A percentile compares a stretch with the other conserved stretches of the same genome.
Conservation (phyloP, 1,140 invertebrate genomes). For the Anastatus disparis region DNA sequence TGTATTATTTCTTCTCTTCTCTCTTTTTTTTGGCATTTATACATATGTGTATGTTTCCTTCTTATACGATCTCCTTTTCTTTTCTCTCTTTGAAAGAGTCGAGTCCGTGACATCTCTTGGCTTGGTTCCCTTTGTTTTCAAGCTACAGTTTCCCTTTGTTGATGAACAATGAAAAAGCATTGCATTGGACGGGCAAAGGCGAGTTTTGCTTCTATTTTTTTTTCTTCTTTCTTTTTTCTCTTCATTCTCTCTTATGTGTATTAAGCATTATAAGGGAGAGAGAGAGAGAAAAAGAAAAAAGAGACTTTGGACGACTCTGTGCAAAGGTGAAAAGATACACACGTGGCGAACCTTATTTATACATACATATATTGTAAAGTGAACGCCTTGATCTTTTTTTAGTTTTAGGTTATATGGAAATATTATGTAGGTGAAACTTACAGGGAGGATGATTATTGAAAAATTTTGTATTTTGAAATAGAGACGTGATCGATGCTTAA, state of each 20-base stretch:
- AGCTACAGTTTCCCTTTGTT: constrained; percentile 35
- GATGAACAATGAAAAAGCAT: no score
- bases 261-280: not conserved
- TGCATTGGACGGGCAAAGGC: no score
- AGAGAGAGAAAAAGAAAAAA: not conserved
- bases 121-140: constrained; percentile 28
- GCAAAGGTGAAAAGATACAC: not conserved
- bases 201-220: no score
- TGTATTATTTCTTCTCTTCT: not conserved
- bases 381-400: constrained; percentile 16
- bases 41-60: no score
- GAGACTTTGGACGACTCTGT: not conserved
- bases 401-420: no score
- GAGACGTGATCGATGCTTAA: no score
- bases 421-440: no score
- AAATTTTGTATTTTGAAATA: no score
- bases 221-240: no score
- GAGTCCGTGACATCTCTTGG: constrained; percentile 22
- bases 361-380: not conserved
- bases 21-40: not conserved
- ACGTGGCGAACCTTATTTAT: not conserved
- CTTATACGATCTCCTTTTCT: constrained; percentile 14
- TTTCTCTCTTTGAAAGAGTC: not conserved
- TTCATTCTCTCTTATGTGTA: no score
- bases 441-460: no score